Evolutionary conservation across 2,888 invertebrate species (phyloP).

Genomic region (Agrotis segetum): DNA sequence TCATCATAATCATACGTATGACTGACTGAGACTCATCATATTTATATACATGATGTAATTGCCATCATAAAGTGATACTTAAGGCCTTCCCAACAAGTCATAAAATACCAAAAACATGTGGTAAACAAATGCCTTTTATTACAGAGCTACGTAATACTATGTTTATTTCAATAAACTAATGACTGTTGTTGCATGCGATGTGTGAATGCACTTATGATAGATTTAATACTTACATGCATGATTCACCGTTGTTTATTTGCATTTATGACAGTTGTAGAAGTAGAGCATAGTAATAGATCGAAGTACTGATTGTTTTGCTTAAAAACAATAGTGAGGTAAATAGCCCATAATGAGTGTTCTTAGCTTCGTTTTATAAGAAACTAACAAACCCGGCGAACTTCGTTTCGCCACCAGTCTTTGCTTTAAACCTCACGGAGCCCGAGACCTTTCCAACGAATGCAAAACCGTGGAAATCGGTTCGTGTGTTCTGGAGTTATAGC

Average conservation of each 20-base stretch:
- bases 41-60: not conserved
- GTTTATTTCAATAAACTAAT: not conserved
- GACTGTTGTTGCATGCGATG: not conserved
- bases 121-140: not conserved
- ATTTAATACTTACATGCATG: not conserved
- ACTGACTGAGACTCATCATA: not conserved
- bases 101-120: not conserved
- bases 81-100: not conserved
- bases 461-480: no score
- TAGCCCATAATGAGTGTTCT: no score
- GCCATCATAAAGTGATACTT: conserved; percentile 8
- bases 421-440: no score
- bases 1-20: not conserved
- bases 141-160: not conserved
- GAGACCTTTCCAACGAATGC: no score
- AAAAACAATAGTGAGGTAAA: no score
- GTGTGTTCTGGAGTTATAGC: no score
- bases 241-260: conserved; percentile 3
- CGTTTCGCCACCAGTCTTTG: no score
- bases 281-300: not conserved
- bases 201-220: conserved; percentile 5
- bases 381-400: no score
- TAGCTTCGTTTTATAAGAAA: no score
- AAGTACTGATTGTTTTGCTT: not conserved
- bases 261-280: not conserved